Conservation (phyloP, 2,797 vertebrate genomes). For the Aeoliscus strigatus region DNA sequence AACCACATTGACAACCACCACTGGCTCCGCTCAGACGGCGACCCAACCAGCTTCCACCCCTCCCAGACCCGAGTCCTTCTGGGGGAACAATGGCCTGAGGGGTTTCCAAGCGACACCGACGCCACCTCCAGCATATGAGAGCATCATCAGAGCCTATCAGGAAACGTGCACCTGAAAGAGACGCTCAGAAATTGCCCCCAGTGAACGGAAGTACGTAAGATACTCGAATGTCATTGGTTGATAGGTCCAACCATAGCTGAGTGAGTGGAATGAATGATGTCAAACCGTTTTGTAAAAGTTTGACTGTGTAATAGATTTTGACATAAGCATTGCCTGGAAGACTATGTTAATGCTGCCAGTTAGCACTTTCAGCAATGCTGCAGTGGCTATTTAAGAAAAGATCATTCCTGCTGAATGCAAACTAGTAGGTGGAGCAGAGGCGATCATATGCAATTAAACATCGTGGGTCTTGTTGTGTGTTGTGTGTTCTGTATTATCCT, state of each 20-base stretch:
- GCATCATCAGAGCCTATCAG: constrained; percentile 89
- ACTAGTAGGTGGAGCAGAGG: too few species aligned
- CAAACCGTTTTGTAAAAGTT: too few species aligned
- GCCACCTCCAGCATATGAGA: constrained; percentile 91
- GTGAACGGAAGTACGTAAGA: constrained; percentile 26
- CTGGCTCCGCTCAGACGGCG: constrained; percentile 51
- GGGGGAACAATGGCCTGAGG: constrained; percentile 82
- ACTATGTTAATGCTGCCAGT: too few species aligned
- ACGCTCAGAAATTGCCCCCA: constrained; percentile 11
- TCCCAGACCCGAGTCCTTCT: constrained; percentile 82
- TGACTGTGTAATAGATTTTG: too few species aligned
- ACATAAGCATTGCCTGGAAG: too few species aligned
- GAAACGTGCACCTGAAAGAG: constrained; percentile 72
- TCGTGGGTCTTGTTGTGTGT: too few species aligned
- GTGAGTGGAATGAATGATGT: constrained; percentile 2
- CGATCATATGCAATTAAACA: too few species aligned
- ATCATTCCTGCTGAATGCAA: not conserved
- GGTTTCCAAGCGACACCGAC: constrained; percentile 79
- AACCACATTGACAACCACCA: constrained; percentile 59
- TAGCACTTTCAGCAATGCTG: constrained; percentile 4
- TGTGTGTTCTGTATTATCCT: too few species aligned
- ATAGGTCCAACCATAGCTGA: constrained; percentile 17
- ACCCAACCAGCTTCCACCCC: constrained; percentile 58
- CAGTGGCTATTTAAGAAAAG: constrained; percentile 7
- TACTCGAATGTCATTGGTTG: constrained; percentile 19